phyloP scores from a whole-genome alignment of 2,113 vertebrate genomes.

The Opisthocomus hoazin region DNA sequence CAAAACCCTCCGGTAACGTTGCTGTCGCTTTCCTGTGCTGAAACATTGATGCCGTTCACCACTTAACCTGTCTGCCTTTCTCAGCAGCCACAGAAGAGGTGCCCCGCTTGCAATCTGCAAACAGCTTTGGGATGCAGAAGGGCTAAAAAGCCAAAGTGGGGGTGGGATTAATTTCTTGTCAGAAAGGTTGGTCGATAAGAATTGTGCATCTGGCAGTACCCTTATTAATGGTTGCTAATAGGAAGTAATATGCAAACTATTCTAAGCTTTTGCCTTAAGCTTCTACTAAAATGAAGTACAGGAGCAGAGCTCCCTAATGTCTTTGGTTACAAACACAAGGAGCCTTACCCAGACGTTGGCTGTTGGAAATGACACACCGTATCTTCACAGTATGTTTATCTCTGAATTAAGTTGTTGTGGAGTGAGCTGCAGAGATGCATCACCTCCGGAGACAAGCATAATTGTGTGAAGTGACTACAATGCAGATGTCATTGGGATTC shows the following conservation, averaged over 20 bases:
- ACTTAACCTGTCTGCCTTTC: neutral
- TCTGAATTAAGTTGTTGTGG: neutral
- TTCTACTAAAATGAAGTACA: neutral
- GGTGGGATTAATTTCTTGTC: neutral
- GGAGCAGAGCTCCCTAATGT: neutral
- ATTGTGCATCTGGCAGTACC: neutral
- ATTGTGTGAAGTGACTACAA: slow-evolving; percentile 7
- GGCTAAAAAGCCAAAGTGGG: neutral
- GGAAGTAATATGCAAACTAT: neutral
- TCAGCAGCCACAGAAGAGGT: neutral
- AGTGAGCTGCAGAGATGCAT: neutral
- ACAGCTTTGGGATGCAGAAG: neutral
- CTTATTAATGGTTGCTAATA: neutral
- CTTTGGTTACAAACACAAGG: neutral
- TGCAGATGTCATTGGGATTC: slow-evolving; percentile 57
- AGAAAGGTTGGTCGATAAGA: neutral
- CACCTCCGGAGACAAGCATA: neutral
- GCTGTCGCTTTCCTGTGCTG: neutral
- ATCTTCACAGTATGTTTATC: neutral
- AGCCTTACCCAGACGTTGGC: neutral
- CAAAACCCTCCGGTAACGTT: neutral
- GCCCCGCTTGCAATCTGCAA: neutral
- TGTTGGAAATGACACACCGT: neutral
- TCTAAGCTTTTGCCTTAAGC: neutral
- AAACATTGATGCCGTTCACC: neutral